These are phyloP conservation scores for Drosophila subobscura DNA, from an alignment of 1,140 invertebrate genomes.

Conservation along the genomic window DNA sequence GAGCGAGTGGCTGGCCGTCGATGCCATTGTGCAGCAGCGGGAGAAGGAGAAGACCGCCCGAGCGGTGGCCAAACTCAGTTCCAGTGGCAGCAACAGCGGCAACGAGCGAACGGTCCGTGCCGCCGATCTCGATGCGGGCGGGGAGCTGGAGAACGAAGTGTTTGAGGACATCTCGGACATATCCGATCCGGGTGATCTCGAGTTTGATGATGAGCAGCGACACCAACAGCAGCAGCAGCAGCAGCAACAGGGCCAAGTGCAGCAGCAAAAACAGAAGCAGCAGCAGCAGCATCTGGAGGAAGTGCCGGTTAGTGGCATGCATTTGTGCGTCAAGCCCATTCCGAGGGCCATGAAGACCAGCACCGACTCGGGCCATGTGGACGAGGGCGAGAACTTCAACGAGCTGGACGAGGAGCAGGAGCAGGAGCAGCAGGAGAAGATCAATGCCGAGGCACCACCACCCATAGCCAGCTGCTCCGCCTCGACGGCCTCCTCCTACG, in stretches of 20 bases:
- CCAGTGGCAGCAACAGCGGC: conserved; percentile 84
- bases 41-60: conserved; percentile 90
- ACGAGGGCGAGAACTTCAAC: conserved; percentile 83
- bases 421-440: conserved; percentile 10
- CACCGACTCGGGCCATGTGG: conserved; percentile 84
- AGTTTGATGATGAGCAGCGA: conserved; percentile 84
- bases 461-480: conserved; percentile 62
- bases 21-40: conserved; percentile 93
- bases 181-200: conserved; percentile 79
- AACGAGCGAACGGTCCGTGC: conserved; percentile 69
- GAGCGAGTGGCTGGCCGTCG: conserved; percentile 97
- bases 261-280: conserved; percentile 37
- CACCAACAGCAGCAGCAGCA: conserved; percentile 82
- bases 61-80: conserved; percentile 87
- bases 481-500: conserved; percentile 80
- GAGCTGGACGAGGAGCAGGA: conserved; percentile 56
- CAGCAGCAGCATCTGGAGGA: conserved; percentile 74
- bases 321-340: conserved; percentile 72
- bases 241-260: not conserved
- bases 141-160: conserved; percentile 79
- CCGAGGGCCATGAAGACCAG: conserved; percentile 81
- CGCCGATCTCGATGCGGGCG: conserved; percentile 62
- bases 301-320: conserved; percentile 10
- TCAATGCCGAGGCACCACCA: conserved; percentile 19
- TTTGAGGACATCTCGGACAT: conserved; percentile 83